Base-by-base conservation (phyloP, 2,113 vertebrate species). In the Rhynchopsitta pachyrhyncha region DNA sequence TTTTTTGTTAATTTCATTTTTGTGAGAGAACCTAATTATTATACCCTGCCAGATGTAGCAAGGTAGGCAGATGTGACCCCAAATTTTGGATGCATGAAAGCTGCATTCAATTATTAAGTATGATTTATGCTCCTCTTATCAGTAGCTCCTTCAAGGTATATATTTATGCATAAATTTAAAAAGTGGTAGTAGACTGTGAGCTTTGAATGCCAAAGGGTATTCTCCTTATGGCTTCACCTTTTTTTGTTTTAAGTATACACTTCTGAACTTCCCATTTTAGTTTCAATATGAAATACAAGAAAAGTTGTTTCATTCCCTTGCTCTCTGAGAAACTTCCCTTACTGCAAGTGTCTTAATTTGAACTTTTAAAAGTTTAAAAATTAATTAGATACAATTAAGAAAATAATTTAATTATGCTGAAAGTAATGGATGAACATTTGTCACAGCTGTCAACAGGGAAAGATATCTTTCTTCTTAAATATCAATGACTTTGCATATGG, bases 351-450 rank as follows among this genome's bases (percentile, higher is more conserved):
- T 53, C 46, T 85, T 82, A 88, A 88, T 92, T 91, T 86, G 17
- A 94, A 95, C 35, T 52, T 52, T 50, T 74, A 88, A 91, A 49
- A 15, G 17, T 71, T 89, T 3, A 84, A 73, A 88, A 80, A 91
- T 67, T 83, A 94, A 78, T 93, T 93, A 55, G 35, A 77, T 92
- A 73, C 33, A 92, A 91, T 95, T 73, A 89, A 78, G 69, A 41
- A 91, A 95, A 94, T 66, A 77, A 94, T 90, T 84, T 49, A 57
- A 85, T 93, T 88, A 76, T 94, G 28, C 39, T 68, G 6, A 88
- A 95, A 94, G 24, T 78, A 82, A 79, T 55, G 57, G 84, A 88
- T 74, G 74, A 96, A 71, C 13, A 95, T 91, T 95, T 93, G 18
- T 94, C 66, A 87, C 55, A 92, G 69, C 49, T 92, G 78, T 83